Base-by-base conservation (phyloP, 1,140 invertebrate species). In the Radopholus similis region DNA sequence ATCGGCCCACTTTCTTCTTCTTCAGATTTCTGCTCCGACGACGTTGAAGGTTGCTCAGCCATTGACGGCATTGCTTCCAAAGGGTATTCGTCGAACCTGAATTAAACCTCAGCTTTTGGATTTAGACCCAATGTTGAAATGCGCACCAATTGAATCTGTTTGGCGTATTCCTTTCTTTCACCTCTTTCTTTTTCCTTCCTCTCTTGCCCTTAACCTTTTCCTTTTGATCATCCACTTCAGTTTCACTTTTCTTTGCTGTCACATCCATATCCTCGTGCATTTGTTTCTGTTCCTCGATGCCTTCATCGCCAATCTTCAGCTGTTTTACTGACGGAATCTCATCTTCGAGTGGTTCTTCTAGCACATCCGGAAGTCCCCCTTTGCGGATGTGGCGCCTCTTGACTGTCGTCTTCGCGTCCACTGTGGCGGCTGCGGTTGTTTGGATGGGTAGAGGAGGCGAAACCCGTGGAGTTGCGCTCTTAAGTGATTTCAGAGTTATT, bases 61-160 rank as follows among this genome's bases (percentile, higher is more conserved):
- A 30, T 26, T 63, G 40, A 23, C 23, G 42, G 34, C 23, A 26
- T 18, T 1, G 42, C 47, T 21, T 28, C 26, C 4, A 62, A 30
- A 32, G 59, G 59, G 32, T 40, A 49, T 9, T 62, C 49, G n/a
- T 35, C 59, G 8, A 62, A 62, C 59, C 59, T 62, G 40, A 18
- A 5, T 26, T 38, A 60, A 37, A 15, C 3, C 18, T 30, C n/a
- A 26, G 51, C 11, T 11, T 26, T 35, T 11, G 1, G n/a, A 54
- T 13, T 54, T 11, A 54, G 21, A 15, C 9, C 13, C 34, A 57
- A 42, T n/a, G n/a, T 57, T 51, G 23, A 42, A 42, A 42, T 11
- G 38, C 11, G 9, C 30, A 51, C 47, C 47, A 51, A 51, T 51
- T 51, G 47, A 51, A 51, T 28, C 30, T 51, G 6, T 21, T 51